Percentiles rank a stretch among this genome's conserved stretches.
Conservation (phyloP, 92 coral and sea anemone species). For the Desmophyllum pertusum region DNA sequence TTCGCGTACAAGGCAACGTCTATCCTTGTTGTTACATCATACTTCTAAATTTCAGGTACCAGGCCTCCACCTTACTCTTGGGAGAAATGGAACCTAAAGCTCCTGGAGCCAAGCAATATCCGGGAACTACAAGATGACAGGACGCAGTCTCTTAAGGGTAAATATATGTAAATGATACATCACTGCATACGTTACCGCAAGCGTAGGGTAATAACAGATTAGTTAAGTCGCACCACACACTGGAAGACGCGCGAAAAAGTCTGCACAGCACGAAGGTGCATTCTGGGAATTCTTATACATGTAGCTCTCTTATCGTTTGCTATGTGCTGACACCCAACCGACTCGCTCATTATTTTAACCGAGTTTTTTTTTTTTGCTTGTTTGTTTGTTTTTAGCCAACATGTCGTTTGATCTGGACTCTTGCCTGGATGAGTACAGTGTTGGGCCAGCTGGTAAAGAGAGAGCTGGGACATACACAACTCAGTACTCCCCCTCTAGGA, state of each 20-base stretch:
- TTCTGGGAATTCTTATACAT: too few species aligned
- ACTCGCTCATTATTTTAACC: too few species aligned
- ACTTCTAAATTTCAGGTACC: conserved; percentile 51
- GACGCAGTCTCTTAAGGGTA: conserved; percentile 77
- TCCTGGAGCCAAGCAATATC: conserved; percentile 87
- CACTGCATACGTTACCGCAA: too few species aligned
- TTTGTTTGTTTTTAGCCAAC: conserved; percentile 52
- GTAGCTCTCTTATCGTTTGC: too few species aligned
- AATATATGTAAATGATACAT: too few species aligned
- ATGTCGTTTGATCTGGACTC: conserved; percentile 91
- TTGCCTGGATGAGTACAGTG: conserved; percentile 54
- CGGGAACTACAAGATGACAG: conserved; percentile 83
- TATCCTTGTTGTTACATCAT: too few species aligned
- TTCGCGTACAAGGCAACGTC: too few species aligned
- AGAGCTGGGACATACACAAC: conserved; percentile 34
- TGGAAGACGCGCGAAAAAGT: too few species aligned
- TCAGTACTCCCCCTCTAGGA: conserved; percentile 40
- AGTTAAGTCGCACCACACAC: too few species aligned
- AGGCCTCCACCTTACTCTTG: conserved; percentile 92
- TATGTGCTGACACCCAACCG: not conserved
- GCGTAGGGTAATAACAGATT: too few species aligned
- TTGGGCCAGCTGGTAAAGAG: conserved; percentile 39
- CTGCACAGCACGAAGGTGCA: too few species aligned
- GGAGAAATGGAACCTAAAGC: conserved; percentile 87
- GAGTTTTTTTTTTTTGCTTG: too few species aligned